Percentiles rank a stretch among this genome's conserved stretches.
phyloP scores from a whole-genome alignment of 2,113 vertebrate species.

The Corythaixoides concolor region DNA sequence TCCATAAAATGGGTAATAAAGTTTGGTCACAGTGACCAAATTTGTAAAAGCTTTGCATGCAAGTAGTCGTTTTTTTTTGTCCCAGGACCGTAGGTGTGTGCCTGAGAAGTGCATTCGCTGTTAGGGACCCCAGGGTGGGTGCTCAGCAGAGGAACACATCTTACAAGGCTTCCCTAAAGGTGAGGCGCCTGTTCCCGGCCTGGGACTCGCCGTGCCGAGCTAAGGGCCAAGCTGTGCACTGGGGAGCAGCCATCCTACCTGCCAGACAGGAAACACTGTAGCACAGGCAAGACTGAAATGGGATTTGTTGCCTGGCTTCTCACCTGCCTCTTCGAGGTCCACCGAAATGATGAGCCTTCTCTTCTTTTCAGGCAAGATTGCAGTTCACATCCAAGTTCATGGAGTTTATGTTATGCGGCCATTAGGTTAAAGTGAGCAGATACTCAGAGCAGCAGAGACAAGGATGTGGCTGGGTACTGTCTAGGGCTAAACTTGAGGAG shows the following conservation, averaged over 20 bases:
- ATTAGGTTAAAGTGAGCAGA: background rate
- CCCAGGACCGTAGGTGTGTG: background rate
- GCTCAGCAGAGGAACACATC: accelerated
- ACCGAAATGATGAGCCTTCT: background rate
- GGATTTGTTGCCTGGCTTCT: background rate
- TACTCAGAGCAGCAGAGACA: background rate
- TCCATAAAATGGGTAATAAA: conserved; percentile 74
- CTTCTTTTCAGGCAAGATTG: background rate
- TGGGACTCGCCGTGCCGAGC: accelerated
- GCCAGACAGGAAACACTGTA: background rate
- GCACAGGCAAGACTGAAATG: background rate
- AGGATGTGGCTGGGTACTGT: background rate
- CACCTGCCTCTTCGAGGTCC: accelerated
- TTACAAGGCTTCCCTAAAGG: background rate
- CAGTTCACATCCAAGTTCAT: background rate
- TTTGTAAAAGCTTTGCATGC: conserved; percentile 40
- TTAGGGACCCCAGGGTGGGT: background rate
- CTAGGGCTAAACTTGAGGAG: background rate
- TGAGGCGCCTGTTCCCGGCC: background rate
- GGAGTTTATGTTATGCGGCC: background rate
- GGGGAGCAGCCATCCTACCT: background rate
- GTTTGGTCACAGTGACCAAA: conserved; percentile 67
- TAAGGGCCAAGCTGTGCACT: background rate
- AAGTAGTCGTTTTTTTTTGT: conserved; percentile 27
- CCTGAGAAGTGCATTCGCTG: background rate